Evolutionary conservation across 2,888 invertebrate genomes (phyloP).

Genomic region (Nasonovia ribisnigri): DNA sequence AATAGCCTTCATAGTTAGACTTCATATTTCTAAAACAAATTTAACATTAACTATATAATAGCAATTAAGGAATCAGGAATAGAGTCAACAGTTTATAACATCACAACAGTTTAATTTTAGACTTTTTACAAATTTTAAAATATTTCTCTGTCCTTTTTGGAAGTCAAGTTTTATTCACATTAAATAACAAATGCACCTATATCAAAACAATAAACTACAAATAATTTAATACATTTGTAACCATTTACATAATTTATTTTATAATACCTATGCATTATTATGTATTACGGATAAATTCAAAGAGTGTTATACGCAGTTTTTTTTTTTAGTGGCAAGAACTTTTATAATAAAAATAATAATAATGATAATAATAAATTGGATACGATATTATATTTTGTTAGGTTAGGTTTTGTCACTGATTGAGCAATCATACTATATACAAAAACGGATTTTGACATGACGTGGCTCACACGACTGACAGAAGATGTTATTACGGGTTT

Average conservation of each 20-base stretch:
- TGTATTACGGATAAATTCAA: not conserved
- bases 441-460: not conserved
- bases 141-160: not conserved
- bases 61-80: not conserved
- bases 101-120: not conserved
- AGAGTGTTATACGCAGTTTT: not conserved
- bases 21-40: not conserved
- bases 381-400: not conserved
- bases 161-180: not conserved
- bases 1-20: not conserved
- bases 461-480: not conserved
- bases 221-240: not conserved
- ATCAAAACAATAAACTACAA: not conserved
- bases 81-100: not conserved
- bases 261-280: too few relatives aligned
- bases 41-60: not conserved
- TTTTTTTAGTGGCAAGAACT: not conserved
- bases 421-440: not conserved
- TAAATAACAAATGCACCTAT: not conserved
- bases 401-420: not conserved
- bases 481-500: not conserved
- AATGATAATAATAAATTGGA: not conserved
- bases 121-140: not conserved
- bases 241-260: not conserved
- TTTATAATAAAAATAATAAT: not conserved